Evolutionary conservation across 2,113 vertebrate species (phyloP), one percentile per base, ranked within the genome.

Genomic region (Hydrochoerus hydrochaeris): DNA sequence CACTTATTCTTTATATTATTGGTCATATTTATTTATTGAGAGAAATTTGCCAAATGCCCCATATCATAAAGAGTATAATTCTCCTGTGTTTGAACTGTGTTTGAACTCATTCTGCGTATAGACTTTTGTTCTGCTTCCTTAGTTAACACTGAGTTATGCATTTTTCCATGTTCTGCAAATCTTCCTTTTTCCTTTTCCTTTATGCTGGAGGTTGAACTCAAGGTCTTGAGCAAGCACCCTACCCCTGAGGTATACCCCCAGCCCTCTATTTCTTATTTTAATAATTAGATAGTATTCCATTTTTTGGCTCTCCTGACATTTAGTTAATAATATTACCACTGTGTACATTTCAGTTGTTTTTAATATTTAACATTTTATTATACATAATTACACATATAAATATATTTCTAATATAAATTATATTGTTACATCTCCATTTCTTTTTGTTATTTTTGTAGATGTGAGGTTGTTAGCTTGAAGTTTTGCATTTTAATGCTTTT

Each of bases 1-100:
- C 46, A 65, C 30, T 62, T 94, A 52, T n/a, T 97, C 85, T 78
- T 88, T 88, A 7, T 65, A 41, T 85, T 88, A 95, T 80, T 86
- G 67, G 58, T 87, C 91, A 71, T 46, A 57, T 86, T n/a, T 77
- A 35, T 58, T 86, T 94, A 49, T 44, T 63, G 28, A 84, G 41
- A 44, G 58, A 85, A 93, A 52, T 41, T 85, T 73, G n/a, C 83
- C 57, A 88, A 81, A 38, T 57, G 28, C 8, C 14, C 46, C 22
- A 75, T 60, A 73, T 22, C 5, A 41, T 93, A 88, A 26, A 44
- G 14, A 80, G 52, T 65, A 4, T 88, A 85, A 63, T 82, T 84
- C 46, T 69, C 32, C 12, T 65, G 30, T 46, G 41, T 3, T 46
- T 71, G 16, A 52, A 28, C n/a, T 32, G 19, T 49, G 6, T 87